These are phyloP conservation scores for Strigops habroptila DNA, from an alignment of 2,113 vertebrate genomes.

Conservation along the genomic window DNA sequence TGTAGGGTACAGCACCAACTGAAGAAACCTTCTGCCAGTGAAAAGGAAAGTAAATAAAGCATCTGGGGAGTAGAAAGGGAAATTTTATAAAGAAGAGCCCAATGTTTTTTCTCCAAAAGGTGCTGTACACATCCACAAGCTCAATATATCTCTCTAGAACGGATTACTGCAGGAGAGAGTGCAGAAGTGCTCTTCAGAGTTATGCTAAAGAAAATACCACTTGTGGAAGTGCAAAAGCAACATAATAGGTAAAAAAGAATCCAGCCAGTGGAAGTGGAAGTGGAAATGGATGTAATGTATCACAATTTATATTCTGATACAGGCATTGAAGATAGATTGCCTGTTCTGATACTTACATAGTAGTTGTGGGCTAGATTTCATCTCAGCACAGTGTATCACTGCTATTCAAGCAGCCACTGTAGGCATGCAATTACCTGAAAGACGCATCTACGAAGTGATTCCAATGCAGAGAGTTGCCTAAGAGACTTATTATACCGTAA, in stretches of 20 bases:
- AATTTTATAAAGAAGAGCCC: neutral
- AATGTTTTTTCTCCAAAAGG: neutral
- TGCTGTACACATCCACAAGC: neutral
- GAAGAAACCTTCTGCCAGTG: neutral
- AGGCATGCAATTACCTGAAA: conserved; percentile 9
- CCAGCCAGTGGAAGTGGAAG: neutral
- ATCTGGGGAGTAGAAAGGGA: neutral
- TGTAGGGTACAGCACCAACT: neutral
- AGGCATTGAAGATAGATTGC: conserved; percentile 31
- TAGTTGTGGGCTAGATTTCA: conserved; percentile 39
- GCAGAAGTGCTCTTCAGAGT: neutral
- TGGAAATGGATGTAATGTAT: neutral
- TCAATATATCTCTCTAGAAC: neutral
- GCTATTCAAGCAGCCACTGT: conserved; percentile 1
- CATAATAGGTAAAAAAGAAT: neutral
- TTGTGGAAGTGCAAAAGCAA: neutral
- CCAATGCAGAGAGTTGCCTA: conserved; percentile 2
- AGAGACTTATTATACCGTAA: conserved; percentile 31
- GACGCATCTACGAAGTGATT: conserved; percentile 28
- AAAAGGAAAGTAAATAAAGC: neutral
- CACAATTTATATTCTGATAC: conserved; percentile 55
- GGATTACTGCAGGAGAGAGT: neutral
- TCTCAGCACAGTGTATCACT: conserved; percentile 6
- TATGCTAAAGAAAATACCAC: neutral
- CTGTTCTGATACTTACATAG: neutral